Evolutionary conservation across 2,888 invertebrate species (phyloP).

Genomic region (Ditula angustiorana): DNA sequence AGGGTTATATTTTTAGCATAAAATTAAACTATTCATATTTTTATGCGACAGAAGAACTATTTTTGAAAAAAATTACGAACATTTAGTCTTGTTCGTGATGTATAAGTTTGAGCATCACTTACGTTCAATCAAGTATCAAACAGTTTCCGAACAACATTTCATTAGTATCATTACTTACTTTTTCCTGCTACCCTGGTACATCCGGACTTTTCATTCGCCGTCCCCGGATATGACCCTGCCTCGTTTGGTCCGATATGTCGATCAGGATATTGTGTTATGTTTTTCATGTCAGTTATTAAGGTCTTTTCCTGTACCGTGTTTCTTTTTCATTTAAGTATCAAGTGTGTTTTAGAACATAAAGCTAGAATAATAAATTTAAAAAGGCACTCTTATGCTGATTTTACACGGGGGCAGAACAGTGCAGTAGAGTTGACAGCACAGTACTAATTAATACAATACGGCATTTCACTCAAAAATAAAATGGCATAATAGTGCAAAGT

Average conservation of each 20-base stretch:
- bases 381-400: background rate
- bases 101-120: background rate
- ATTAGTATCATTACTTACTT: conserved; percentile 1
- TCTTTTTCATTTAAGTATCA: conserved; percentile 33
- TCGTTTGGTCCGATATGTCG: background rate
- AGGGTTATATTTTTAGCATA: no score
- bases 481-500: no score
- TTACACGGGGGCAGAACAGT: no score
- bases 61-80: no score
- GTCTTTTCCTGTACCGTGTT: conserved; percentile 26
- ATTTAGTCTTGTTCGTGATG: no score
- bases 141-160: background rate
- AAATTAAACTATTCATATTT: no score
- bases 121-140: background rate
- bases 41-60: no score
- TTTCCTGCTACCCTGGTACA: conserved; percentile 1
- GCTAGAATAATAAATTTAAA: no score
- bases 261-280: conserved; percentile 32
- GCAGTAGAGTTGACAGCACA: no score
- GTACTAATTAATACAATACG: no score
- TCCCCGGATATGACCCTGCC: background rate
- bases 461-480: no score
- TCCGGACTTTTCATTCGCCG: background rate
- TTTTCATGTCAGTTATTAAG: conserved; percentile 27
- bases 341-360: background rate